Evolutionary conservation across 2,888 invertebrate genomes (phyloP).

Genomic region (Nomada fucata): DNA sequence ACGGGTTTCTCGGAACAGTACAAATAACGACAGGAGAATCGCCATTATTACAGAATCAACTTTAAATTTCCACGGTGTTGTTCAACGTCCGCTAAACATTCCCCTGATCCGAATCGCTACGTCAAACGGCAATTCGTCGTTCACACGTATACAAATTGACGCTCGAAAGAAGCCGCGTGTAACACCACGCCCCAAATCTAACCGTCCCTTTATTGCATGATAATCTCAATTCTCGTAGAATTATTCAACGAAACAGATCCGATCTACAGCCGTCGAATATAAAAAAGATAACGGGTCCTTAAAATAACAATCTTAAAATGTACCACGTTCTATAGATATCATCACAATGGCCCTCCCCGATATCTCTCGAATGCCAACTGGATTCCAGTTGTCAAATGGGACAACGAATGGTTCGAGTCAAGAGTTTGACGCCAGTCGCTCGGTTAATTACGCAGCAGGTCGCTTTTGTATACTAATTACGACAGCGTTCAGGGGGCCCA

Average conservation of each 20-base stretch:
- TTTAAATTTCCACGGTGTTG: too few relatives aligned
- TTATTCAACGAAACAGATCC: background rate
- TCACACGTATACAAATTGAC: background rate
- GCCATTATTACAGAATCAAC: too few relatives aligned
- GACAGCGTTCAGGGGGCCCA: conserved; percentile 36
- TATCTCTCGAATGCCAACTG: conserved; percentile 28
- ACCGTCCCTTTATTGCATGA: background rate
- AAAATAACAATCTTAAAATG: background rate
- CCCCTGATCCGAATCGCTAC: too few relatives aligned
- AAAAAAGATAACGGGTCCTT: conserved; percentile 5
- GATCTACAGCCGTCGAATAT: background rate
- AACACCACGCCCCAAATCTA: background rate
- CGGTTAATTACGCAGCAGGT: conserved; percentile 54
- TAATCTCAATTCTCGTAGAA: conserved; percentile 3
- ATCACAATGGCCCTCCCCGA: conserved; percentile 30
- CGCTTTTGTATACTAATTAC: conserved; percentile 66
- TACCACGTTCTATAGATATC: conserved; percentile 5
- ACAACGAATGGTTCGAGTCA: conserved; percentile 47
- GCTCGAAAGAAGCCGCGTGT: background rate
- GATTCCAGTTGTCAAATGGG: conserved; percentile 32
- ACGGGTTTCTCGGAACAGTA: too few relatives aligned
- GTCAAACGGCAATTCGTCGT: background rate
- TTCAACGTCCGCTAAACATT: too few relatives aligned
- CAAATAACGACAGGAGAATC: too few relatives aligned
- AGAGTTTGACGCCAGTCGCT: conserved; percentile 36